Conservation (phyloP, 2,113 vertebrate species). For the Aplodontia rufa region DNA sequence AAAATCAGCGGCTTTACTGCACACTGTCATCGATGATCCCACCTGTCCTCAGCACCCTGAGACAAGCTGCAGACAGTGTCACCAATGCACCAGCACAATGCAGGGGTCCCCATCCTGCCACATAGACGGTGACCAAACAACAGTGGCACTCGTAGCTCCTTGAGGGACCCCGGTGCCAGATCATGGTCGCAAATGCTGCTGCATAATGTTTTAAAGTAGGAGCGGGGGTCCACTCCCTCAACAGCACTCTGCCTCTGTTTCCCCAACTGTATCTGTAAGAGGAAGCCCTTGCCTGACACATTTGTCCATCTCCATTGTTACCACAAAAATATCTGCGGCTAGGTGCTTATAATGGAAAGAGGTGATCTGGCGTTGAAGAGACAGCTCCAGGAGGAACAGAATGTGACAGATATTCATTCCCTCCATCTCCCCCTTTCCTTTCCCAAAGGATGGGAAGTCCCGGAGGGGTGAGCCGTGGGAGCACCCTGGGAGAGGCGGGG, state of each 20-base stretch:
- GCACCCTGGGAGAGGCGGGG: fast-evolving
- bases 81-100: background rate
- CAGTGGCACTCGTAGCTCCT: fast-evolving
- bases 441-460: background rate
- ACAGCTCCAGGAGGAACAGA: background rate
- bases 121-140: background rate
- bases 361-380: background rate
- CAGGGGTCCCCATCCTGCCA: background rate
- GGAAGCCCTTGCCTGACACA: background rate
- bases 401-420: background rate
- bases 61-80: background rate
- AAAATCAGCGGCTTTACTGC: background rate
- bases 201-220: background rate
- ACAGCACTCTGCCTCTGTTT: no score
- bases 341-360: background rate
- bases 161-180: background rate
- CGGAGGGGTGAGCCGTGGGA: no score
- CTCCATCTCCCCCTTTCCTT: background rate
- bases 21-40: background rate
- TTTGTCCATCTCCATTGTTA: background rate
- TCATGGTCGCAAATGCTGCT: background rate
- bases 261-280: background rate
- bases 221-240: background rate
- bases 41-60: fast-evolving
- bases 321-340: background rate